Evolutionary conservation across 2,797 vertebrate genomes (phyloP).

Genomic region (Taeniopygia guttata): DNA sequence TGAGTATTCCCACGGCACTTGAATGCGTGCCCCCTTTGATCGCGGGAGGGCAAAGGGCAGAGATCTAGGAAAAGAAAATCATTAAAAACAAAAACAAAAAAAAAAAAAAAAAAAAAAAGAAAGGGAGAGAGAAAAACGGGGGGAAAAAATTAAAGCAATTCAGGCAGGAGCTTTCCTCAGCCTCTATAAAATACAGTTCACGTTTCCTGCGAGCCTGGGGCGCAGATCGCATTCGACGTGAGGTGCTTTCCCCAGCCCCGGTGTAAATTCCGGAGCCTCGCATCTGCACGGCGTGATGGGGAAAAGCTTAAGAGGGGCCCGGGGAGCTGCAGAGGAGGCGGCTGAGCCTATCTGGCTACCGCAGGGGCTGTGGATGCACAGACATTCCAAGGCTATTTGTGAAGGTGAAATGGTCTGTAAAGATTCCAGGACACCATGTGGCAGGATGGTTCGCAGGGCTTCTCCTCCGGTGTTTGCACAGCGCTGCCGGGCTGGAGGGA

Average conservation of each 20-base stretch:
- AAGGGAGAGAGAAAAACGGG: neutral
- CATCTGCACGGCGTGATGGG: conserved; percentile 50
- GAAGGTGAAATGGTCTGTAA: conserved; percentile 71
- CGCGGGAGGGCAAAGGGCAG: neutral
- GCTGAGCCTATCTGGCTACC: conserved; percentile 44
- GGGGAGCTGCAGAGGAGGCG: conserved; percentile 32
- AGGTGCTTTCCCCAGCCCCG: conserved; percentile 8
- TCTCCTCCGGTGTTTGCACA: conserved; percentile 52
- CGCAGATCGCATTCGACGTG: neutral
- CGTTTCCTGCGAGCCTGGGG: conserved; percentile 28
- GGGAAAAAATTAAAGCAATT: neutral
- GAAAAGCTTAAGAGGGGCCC: conserved; percentile 45
- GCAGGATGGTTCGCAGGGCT: conserved; percentile 48
- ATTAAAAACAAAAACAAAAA: neutral
- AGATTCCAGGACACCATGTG: conserved; percentile 57
- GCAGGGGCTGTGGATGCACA: conserved; percentile 53
- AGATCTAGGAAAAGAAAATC: conserved; percentile 4
- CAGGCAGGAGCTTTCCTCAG: conserved; percentile 6
- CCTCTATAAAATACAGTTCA: conserved; percentile 7
- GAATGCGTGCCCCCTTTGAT: neutral
- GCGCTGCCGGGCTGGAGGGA: conserved; percentile 24
- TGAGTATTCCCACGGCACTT: conserved; percentile 16
- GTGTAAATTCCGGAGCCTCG: conserved; percentile 39
- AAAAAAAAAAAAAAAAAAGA: neutral
- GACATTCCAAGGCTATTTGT: conserved; percentile 72